Evolutionary conservation across 1,140 invertebrate genomes (phyloP), one percentile per base, ranked within the genome.

Genomic region (Uloborus diversus): DNA sequence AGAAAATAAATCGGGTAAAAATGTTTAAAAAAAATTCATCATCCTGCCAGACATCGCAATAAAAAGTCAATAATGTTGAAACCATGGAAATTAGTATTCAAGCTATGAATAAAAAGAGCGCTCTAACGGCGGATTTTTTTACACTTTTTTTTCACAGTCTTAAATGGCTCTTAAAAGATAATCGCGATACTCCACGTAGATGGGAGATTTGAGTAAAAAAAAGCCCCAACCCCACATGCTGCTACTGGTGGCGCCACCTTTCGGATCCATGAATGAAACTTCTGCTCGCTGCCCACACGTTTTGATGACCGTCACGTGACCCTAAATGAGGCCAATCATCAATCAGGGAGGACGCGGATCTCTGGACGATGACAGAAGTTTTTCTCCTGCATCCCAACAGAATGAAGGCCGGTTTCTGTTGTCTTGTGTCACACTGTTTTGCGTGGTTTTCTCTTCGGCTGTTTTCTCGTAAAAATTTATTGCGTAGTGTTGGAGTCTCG

Each of bases 231-330:
- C n/a, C n/a, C n/a, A n/a, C n/a, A n/a, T n/a, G n/a, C n/a, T n/a
- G 47, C 49, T 69, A 68, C 51, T 69, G n/a, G 76, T 79, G 76
- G 33, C 51, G 76, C 76, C 76, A 79, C 76, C 76, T 79, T 47
- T 69, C 53, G 76, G 73, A 35, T 65, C 32, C 30, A 28, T 30
- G 61, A 49, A 78, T 78, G 73, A 27, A 78, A 78, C 66, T 65
- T 78, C 25, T 28, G 73, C 49, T 66, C 35, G 20, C 49, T 78
- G 62, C 32, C 73, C 59, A 75, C 51, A 62, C 47, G 71, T 75
- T 61, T 28, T 35, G 69, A 71, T 71, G 69, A 32, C 30, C 37
- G 27, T 64, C 71, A 51, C 30, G 57, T 64, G 57, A 73, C 69
- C 69, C 47, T 37, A 14, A 61, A 64, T 64, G 32, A 35, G 25